Conservation (phyloP, 2,888 invertebrate genomes). For the Ophion costatus region DNA sequence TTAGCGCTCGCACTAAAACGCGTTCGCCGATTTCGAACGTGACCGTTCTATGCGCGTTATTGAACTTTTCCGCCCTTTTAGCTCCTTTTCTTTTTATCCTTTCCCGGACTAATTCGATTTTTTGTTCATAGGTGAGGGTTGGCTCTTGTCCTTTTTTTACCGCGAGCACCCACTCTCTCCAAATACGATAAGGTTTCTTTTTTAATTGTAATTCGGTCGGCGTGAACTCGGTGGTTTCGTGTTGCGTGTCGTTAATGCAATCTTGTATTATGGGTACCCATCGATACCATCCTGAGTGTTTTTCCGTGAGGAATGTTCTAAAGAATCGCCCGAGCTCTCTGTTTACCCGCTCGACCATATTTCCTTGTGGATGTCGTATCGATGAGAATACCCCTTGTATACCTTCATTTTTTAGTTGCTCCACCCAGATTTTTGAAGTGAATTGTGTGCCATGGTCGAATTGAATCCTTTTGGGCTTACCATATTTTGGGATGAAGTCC, state of each 20-base stretch:
- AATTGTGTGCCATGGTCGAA: constrained; percentile 40
- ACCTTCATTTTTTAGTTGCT: neutral
- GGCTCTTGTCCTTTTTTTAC: neutral
- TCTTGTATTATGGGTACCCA: neutral
- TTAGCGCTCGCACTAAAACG: neutral
- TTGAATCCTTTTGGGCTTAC: neutral
- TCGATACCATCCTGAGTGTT: constrained; percentile 20
- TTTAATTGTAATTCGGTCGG: neutral
- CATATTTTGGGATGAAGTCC: no score
- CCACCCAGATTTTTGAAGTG: neutral
- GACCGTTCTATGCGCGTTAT: neutral
- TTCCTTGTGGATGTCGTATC: constrained; percentile 30
- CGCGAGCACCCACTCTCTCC: neutral
- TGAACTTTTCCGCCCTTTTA: constrained; percentile 12
- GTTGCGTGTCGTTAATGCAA: constrained; percentile 21
- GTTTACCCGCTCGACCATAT: neutral
- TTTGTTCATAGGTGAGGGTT: neutral
- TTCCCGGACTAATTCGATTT: neutral
- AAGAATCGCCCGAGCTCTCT: neutral
- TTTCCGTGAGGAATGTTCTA: neutral
- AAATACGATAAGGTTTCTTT: constrained; percentile 17
- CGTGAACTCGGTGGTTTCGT: neutral
- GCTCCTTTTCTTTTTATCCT: constrained; percentile 5
- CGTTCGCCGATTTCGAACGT: neutral
- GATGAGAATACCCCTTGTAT: constrained; percentile 7